Percentiles rank a stretch among this genome's conserved stretches.
Conservation (phyloP, 2,797 vertebrate genomes). For the Ceryle rudis region DNA sequence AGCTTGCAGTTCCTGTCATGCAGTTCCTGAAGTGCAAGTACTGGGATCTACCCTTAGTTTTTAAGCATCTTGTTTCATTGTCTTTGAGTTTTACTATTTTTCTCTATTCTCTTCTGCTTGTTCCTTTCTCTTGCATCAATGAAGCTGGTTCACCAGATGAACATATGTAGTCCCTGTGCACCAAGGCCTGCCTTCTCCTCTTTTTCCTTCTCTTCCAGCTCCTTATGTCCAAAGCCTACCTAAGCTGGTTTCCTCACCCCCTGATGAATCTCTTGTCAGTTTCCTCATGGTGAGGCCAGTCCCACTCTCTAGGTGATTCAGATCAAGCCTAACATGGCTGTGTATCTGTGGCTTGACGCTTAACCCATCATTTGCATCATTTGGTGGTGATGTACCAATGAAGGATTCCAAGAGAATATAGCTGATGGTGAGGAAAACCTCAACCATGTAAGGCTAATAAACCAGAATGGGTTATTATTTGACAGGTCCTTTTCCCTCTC, state of each 20-base stretch:
- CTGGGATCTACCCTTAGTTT: background rate
- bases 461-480: background rate
- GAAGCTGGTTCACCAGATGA: background rate
- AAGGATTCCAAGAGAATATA: background rate
- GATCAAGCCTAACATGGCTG: background rate
- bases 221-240: background rate
- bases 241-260: background rate
- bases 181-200: background rate
- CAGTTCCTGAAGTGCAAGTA: background rate
- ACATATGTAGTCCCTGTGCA: background rate
- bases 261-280: background rate
- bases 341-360: background rate
- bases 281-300: background rate
- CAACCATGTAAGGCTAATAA: background rate
- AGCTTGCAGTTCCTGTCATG: background rate
- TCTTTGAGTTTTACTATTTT: background rate
- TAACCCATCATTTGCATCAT: background rate
- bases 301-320: background rate
- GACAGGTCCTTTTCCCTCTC: background rate
- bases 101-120: background rate
- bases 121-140: background rate
- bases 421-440: background rate
- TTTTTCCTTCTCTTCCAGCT: background rate
- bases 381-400: background rate
- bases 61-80: background rate